Evolutionary conservation across 2,113 vertebrate genomes (phyloP), one percentile per base, ranked within the genome.

Genomic region (Symphodus melops): DNA sequence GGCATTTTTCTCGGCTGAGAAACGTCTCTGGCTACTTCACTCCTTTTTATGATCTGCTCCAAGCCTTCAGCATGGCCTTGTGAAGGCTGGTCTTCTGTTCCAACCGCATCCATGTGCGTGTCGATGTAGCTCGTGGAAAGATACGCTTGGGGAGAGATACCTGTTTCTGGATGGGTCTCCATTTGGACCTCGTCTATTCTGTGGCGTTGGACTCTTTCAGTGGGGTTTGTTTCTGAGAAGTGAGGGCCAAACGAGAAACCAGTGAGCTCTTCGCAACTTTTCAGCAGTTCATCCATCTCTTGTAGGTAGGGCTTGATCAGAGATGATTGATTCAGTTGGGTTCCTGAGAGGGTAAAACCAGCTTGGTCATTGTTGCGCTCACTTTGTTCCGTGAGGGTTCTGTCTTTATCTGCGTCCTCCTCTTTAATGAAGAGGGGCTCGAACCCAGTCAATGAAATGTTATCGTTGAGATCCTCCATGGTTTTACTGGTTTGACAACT

Each of bases 281-380:
- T 89, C 54, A 93, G 79, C 4, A 92, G 49, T 0, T 86, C 89
- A 41, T 92, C 90, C 91, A 93, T 93, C 75, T 92, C 88, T 28
- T 75, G 77, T 5, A 93, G 61, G 77, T 89, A 90, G 1, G 89
- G 86, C 52, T 75, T 68, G 0, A 89, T 82, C 4, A 75, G 64
- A 44, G 62, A 3, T 0, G 84, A 58, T 16, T 68, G 69, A 41
- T 76, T 79, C 13, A 72, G 1, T 14, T 33, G 71, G 14, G 77
- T 25, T 12, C 20, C 82, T 17, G 59, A 12, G 39, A 75, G 59
- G 39, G 37, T 20, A 23, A 68, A 42, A 44, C 64, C 77, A 1
- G 83, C 33, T 14, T 72, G 80, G 14, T 68, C 41, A 9, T 20
- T 33, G 49, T 61, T 55, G 19, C 23, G 3, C 37, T 86, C 72